These are phyloP conservation scores for Deilephila elpenor DNA, from an alignment of 2,888 invertebrate species.

Conservation along the genomic window DNA sequence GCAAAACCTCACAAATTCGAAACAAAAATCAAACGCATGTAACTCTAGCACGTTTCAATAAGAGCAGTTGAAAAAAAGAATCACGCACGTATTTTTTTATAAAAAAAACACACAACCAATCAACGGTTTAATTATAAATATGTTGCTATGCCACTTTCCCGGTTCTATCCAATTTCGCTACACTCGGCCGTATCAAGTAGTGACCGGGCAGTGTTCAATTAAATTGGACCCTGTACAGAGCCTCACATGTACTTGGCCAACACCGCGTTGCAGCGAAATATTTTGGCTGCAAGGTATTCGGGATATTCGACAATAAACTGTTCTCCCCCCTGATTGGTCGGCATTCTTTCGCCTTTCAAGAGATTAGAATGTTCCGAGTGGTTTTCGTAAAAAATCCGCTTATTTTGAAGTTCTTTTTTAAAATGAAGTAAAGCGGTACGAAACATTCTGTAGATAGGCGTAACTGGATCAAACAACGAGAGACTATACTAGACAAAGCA, in stretches of 20 bases:
- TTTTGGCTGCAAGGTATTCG: conserved; percentile 15
- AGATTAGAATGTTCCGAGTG: background rate
- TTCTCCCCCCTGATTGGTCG: conserved; percentile 9
- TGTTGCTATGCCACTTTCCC: conserved; percentile 33
- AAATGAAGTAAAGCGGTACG: background rate
- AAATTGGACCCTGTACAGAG: conserved; percentile 33
- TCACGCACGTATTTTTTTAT: conserved; percentile 7
- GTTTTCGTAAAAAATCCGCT: background rate
- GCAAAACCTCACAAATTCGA: background rate
- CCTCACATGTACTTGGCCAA: conserved; percentile 26
- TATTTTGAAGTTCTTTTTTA: background rate
- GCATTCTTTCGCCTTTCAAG: background rate
- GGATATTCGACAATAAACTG: conserved; percentile 2
- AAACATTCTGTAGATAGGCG: background rate
- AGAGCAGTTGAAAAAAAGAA: conserved; percentile 8
- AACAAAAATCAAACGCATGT: background rate
- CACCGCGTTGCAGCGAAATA: conserved; percentile 28
- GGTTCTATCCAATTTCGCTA: conserved; percentile 40
- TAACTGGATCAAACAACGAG: too few relatives aligned
- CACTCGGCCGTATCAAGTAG: conserved; percentile 40
- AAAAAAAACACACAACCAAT: conserved; percentile 34
- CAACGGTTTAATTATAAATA: conserved; percentile 37
- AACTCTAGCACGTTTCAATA: conserved; percentile 1
- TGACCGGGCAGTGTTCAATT: conserved; percentile 40
- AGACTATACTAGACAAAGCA: too few relatives aligned